A percentile compares a stretch with the other conserved stretches of the same genome.
phyloP scores from a whole-genome alignment of 2,888 invertebrate species.

The Patella caerulea region DNA sequence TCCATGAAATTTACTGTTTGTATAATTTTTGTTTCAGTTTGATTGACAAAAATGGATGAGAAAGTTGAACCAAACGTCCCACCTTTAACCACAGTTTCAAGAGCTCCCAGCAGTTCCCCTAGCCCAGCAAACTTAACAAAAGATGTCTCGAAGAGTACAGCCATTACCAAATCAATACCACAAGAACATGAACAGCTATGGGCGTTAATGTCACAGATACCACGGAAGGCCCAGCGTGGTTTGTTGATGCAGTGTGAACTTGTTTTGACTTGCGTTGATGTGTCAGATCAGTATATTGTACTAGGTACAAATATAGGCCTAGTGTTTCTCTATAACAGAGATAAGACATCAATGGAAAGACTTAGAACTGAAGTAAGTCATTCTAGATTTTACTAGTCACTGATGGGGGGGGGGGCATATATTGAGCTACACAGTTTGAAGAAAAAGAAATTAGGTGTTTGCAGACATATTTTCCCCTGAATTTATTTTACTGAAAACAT shows the following conservation, averaged over 20 bases:
- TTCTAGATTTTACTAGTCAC: neutral
- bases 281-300: constrained; percentile 85
- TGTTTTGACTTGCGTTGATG: constrained; percentile 82
- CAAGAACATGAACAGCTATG: constrained; percentile 54
- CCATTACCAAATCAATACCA: constrained; percentile 19
- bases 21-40: too few species aligned
- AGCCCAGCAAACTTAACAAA: too few species aligned
- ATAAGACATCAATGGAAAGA: constrained; percentile 79
- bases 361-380: constrained; percentile 83
- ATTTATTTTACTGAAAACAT: too few species aligned
- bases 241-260: constrained; percentile 56
- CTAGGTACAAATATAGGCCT: constrained; percentile 89
- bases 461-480: too few species aligned
- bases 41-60: too few species aligned
- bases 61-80: too few species aligned
- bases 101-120: too few species aligned
- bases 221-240: constrained; percentile 60
- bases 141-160: neutral
- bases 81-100: too few species aligned
- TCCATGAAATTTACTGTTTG: too few species aligned
- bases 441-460: too few species aligned
- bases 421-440: too few species aligned
- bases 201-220: constrained; percentile 57
- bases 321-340: constrained; percentile 89
- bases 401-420: too few species aligned